Base-by-base conservation (phyloP, 2,888 invertebrate genomes). In the Limnephilus marmoratus region DNA sequence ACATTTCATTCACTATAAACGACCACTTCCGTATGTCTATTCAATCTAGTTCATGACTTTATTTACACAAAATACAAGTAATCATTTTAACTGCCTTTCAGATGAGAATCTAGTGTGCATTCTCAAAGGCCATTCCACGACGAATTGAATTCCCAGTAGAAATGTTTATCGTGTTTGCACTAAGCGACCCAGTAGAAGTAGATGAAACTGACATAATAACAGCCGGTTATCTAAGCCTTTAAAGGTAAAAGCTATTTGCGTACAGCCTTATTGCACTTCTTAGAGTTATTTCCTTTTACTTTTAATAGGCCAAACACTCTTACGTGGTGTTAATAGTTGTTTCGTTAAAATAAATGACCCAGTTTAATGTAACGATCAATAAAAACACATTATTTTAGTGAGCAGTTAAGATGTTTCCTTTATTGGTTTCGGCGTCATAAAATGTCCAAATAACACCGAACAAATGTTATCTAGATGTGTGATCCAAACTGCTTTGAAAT, bases 191-290 rank as follows among this genome's bases (percentile, higher is more conserved):
- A 68, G 24, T 68, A 9, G 68, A 68, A 68, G 24, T 68, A 9
- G 68, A 68, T 68, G 53, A 18, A 68, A 68, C 68, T 24, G 9
- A 24, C 15, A 83, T 31, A 18, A 83, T 83, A 34, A 7, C 4
- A 34, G 34, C 34, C 82, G 82, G 82, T 83, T 83, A 83, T 34
- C 82, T 31, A 34, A 34, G 31, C 82, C 34, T 12, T 82, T 31
- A 82, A 82, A 83, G 82, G 82, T 18, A 37, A 34, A 83, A 83
- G 34, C 34, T 83, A 83, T 83, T 83, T 83, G 9, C 41, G 41
- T 41, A 37, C 29, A 83, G 82, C 15, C 5, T 37, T 83, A 83
- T 83, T 34, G 7, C 82, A 83, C 13, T 34, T 37, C 31, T 83
- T 5, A 83, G 5, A 83, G 82, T 34, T 83, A 24, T 83, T 83